Base-by-base conservation (phyloP, 2,113 vertebrate genomes). In the Tychaedon coryphoeus region DNA sequence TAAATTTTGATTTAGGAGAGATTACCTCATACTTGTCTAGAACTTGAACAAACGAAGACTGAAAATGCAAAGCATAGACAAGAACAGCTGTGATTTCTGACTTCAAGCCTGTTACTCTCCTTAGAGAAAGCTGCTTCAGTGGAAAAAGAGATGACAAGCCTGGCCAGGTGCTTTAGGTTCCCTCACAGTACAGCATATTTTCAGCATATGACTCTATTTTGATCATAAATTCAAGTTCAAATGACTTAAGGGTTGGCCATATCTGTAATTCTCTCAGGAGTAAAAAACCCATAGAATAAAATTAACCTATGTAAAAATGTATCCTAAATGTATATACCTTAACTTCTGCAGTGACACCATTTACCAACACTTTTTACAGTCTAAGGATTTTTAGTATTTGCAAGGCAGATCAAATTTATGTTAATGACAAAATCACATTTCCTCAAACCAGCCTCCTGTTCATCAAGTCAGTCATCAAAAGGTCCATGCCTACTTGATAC, bases 11-110 rank as follows among this genome's bases (percentile, higher is more conserved):
- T 96, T 88, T 96, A 95, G 74, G 92, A 82, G 81, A 86, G 58
- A 94, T 94, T 94, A 97, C 90, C 82, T 97, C 95, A 95, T 93
- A 50, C 90, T 88, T 88, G 81, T 90, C 94, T 95, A 88, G 92
- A 96, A 88, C 78, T 64, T 62, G 90, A 91, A 86, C 87, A 96
- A 94, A 96, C 65, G 67, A 94, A 95, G 90, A 85, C 75, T 79
- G 33, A 83, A 88, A 93, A 94, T 86, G 71, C 87, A 94, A 57
- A 88, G 54, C 75, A 79, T 14, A 88, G 25, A 4, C 62, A 91
- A 78, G 66, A 96, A 54, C 90, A 92, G 85, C 86, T 92, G 82
- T 61, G 88, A 86, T 88, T 97, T 76, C 71, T 94, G 92, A 97
- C 86, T 96, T 86, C 67, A 76, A 92, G 85, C 54, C 67, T 61